Evolutionary conservation across 1,140 invertebrate genomes (phyloP).

Genomic region (Phymorhynchus buccinoides): DNA sequence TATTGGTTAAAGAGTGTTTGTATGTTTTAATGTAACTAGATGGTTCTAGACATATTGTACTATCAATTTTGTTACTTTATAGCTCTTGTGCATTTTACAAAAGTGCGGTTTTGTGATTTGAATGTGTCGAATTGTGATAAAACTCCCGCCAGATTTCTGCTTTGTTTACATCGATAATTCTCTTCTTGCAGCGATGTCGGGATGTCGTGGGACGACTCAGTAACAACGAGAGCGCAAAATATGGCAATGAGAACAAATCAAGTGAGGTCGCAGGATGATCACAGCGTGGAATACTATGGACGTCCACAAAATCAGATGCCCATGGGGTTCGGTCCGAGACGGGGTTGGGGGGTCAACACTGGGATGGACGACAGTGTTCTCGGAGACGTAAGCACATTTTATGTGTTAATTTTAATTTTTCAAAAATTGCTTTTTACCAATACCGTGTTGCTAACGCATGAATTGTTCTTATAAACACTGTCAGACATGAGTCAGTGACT

Average conservation of each 20-base stretch:
- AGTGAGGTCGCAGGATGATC: conserved; percentile 22
- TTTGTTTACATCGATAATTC: conserved; percentile 30
- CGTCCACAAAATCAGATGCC: conserved; percentile 17
- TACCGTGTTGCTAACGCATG: too few species aligned
- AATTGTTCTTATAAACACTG: too few species aligned
- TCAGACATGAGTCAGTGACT: too few species aligned
- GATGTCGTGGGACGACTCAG: conserved; percentile 31
- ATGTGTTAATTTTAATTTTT: background rate
- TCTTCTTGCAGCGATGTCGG: conserved; percentile 24
- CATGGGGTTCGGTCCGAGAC: background rate
- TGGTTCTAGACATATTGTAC: background rate
- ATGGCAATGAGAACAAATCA: conserved; percentile 26
- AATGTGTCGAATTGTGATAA: conserved; percentile 12
- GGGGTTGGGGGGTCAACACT: conserved; percentile 12
- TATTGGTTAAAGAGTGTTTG: background rate
- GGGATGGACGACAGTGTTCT: conserved; percentile 8
- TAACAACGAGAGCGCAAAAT: conserved; percentile 20
- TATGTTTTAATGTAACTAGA: background rate
- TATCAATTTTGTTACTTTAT: too few species aligned
- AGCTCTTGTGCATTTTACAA: background rate
- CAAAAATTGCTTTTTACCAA: too few species aligned
- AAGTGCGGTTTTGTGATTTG: background rate
- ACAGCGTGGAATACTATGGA: conserved; percentile 19
- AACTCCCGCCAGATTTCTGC: conserved; percentile 21
- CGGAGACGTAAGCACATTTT: background rate